A percentile compares a stretch with the other conserved stretches of the same genome.
Conservation (phyloP, 2,113 vertebrate genomes). For the Istiophorus platypterus region DNA sequence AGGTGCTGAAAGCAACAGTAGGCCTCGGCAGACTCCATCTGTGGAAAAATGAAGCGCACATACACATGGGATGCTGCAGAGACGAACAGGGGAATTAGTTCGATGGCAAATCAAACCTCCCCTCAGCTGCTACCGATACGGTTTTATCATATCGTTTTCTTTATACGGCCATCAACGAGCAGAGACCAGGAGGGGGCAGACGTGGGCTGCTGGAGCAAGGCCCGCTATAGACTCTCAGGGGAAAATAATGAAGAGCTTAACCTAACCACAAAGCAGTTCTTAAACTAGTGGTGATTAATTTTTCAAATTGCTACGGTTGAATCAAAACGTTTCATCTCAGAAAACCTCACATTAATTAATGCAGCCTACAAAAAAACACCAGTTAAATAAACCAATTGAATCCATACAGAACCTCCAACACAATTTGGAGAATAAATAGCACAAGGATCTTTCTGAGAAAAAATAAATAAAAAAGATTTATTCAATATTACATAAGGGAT, state of each 20-base stretch:
- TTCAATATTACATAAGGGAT: not conserved
- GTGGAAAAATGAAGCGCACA: not conserved
- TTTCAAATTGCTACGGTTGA: not conserved
- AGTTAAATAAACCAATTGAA: not conserved
- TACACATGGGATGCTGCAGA: not conserved
- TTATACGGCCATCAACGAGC: not conserved
- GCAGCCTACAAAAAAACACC: not conserved
- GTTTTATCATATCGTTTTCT: not conserved
- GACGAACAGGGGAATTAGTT: not conserved
- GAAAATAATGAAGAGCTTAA: conserved; percentile 19
- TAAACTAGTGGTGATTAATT: not conserved
- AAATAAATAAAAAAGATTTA: not conserved
- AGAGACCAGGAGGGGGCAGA: conserved; percentile 74
- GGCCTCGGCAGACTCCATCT: not conserved
- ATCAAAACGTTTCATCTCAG: not conserved
- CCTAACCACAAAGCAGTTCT: conserved; percentile 16
- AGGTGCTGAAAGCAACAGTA: conserved; percentile 70
- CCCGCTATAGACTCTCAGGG: conserved; percentile 20
- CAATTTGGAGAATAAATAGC: not conserved
- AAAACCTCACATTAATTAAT: not conserved
- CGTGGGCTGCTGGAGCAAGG: conserved; percentile 34
- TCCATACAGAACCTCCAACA: not conserved
- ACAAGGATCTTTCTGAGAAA: not conserved
- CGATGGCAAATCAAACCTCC: not conserved
- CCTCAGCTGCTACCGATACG: not conserved